A percentile compares a stretch with the other conserved stretches of the same genome.
phyloP scores from a whole-genome alignment of 1,140 invertebrate genomes.

The Lerema accius region DNA sequence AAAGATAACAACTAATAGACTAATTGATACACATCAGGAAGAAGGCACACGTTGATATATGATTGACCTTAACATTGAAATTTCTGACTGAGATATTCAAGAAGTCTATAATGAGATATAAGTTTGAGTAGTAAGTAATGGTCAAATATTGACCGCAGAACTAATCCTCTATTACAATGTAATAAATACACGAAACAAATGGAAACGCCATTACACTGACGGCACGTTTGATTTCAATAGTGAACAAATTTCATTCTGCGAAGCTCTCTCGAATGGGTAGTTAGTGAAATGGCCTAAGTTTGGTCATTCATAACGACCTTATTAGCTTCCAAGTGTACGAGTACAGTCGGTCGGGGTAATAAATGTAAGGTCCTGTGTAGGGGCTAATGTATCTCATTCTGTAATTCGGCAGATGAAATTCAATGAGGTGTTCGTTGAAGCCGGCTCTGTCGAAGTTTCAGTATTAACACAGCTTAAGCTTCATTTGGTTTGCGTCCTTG shows the following conservation, averaged over 20 bases:
- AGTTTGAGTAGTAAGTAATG: too few species aligned
- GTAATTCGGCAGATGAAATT: conserved; percentile 28
- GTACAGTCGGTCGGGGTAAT: conserved; percentile 1
- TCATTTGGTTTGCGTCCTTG: conserved; percentile 32
- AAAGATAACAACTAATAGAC: too few species aligned
- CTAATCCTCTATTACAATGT: too few species aligned
- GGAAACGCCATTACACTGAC: too few species aligned
- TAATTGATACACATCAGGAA: too few species aligned
- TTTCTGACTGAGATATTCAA: too few species aligned
- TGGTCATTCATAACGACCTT: conserved; percentile 16
- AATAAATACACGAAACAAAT: too few species aligned
- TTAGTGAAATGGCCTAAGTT: neutral
- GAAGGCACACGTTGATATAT: too few species aligned
- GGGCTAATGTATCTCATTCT: conserved; percentile 19
- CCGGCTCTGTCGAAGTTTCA: conserved; percentile 23
- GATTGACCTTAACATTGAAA: too few species aligned
- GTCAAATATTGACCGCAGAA: too few species aligned
- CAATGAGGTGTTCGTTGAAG: conserved; percentile 23
- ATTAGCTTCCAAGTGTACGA: conserved; percentile 8
- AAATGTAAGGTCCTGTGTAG: conserved; percentile 13
- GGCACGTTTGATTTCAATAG: too few species aligned
- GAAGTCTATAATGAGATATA: too few species aligned
- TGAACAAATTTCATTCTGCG: neutral
- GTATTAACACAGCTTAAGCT: conserved; percentile 28
- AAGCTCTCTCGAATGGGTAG: neutral